These are phyloP conservation scores for Pollenia amentaria DNA, from an alignment of 2,888 invertebrate species.

Conservation along the genomic window DNA sequence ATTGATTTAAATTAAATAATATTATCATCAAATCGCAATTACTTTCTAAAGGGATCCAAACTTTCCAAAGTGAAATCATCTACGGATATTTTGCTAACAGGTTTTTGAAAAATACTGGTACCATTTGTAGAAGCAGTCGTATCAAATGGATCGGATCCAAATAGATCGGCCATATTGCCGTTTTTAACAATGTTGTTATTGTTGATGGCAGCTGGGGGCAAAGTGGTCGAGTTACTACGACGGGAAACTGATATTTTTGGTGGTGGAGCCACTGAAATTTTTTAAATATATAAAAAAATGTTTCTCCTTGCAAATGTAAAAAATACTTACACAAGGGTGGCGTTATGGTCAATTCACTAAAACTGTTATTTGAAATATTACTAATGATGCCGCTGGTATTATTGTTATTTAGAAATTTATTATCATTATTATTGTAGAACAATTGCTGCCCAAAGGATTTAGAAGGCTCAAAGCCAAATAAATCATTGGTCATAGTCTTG, in stretches of 20 bases:
- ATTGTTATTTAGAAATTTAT: constrained; percentile 78
- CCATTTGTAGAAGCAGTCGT: constrained; percentile 78
- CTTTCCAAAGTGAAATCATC: constrained; percentile 98
- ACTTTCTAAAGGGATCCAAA: constrained; percentile 94
- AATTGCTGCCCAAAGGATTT: constrained; percentile 84
- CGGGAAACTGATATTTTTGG: constrained; percentile 90
- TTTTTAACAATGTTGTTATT: constrained; percentile 79
- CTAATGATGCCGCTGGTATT: constrained; percentile 78
- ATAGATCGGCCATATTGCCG: constrained; percentile 89
- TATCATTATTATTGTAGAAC: constrained; percentile 84
- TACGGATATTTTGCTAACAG: constrained; percentile 81
- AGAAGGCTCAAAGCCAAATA: constrained; percentile 84
- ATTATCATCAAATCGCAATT: constrained; percentile 60
- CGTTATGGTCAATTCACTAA: constrained; percentile 83
- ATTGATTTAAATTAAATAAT: neutral
- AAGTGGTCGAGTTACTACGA: constrained; percentile 80
- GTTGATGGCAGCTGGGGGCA: constrained; percentile 72
- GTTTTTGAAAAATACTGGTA: constrained; percentile 88
- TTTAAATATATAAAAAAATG: neutral
- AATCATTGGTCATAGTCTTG: constrained; percentile 82
- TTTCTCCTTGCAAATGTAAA: neutral
- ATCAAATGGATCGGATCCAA: constrained; percentile 91
- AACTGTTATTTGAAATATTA: constrained; percentile 76
- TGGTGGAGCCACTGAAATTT: constrained; percentile 92
- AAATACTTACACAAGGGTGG: constrained; percentile 89